These are phyloP conservation scores for Drosophila nebulosa DNA, from an alignment of 1,140 invertebrate species.

Conservation along the genomic window DNA sequence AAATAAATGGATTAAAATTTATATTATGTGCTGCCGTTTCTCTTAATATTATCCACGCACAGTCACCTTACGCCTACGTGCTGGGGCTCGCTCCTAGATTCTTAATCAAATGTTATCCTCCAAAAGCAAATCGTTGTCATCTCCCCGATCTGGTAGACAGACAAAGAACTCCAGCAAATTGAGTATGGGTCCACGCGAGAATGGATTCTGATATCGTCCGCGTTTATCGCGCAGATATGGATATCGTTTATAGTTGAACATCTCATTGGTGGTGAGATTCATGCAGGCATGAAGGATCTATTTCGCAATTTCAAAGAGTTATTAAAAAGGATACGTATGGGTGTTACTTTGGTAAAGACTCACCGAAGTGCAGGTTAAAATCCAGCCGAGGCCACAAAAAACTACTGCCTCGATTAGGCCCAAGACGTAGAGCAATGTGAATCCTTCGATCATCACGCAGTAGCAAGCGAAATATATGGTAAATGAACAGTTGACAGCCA, in stretches of 20 bases:
- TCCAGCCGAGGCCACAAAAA: constrained; percentile 92
- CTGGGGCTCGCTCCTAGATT: constrained; percentile 69
- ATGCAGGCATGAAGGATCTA: constrained; percentile 92
- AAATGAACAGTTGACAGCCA: constrained; percentile 92
- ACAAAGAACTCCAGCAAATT: constrained; percentile 95
- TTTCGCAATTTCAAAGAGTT: constrained; percentile 18
- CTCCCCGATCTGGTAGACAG: constrained; percentile 88
- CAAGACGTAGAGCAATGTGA: constrained; percentile 90
- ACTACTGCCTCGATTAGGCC: constrained; percentile 91
- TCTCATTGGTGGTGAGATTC: constrained; percentile 96
- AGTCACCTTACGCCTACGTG: constrained; percentile 67
- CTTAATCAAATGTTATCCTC: constrained; percentile 85
- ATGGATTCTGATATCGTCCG: constrained; percentile 94
- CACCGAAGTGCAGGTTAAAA: constrained; percentile 93
- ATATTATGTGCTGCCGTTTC: constrained; percentile 34
- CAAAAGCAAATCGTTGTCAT: constrained; percentile 87
- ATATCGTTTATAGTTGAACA: constrained; percentile 95
- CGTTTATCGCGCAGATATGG: constrained; percentile 92
- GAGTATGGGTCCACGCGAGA: constrained; percentile 90
- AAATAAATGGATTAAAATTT: constrained; percentile 3
- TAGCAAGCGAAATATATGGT: constrained; percentile 94
- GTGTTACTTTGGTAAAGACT: constrained; percentile 60
- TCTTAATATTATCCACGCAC: constrained; percentile 72
- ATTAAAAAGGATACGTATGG: constrained; percentile 34
- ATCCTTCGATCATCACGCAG: constrained; percentile 91